These are phyloP conservation scores for Philotrypesis tridentata DNA, from an alignment of 1,140 invertebrate genomes.

Conservation along the genomic window DNA sequence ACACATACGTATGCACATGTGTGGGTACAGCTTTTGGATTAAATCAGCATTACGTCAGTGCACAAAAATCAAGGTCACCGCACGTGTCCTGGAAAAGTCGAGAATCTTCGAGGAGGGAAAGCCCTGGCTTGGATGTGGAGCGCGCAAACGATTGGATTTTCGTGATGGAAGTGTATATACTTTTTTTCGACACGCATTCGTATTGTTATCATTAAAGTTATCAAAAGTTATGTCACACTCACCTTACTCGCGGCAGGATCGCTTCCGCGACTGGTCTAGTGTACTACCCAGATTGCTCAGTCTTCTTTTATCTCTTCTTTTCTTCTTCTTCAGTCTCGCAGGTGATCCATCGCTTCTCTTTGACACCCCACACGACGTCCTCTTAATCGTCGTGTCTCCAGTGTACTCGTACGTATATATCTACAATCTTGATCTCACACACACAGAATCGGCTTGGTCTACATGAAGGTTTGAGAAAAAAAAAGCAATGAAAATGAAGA, in stretches of 20 bases:
- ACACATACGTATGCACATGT: too few relatives aligned
- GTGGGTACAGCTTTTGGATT: not conserved
- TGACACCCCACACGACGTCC: too few relatives aligned
- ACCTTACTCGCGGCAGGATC: conserved; percentile 5
- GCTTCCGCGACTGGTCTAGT: not conserved
- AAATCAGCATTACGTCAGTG: conserved; percentile 25
- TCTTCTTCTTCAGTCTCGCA: not conserved
- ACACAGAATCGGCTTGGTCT: too few relatives aligned
- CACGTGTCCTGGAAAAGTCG: not conserved
- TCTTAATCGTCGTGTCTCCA: too few relatives aligned
- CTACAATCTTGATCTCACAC: too few relatives aligned
- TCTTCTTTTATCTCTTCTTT: not conserved
- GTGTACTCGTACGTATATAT: too few relatives aligned
- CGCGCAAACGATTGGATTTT: not conserved
- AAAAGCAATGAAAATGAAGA: too few relatives aligned
- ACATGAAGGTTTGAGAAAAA: too few relatives aligned
- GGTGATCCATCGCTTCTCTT: not conserved
- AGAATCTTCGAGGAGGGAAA: not conserved
- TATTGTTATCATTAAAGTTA: too few relatives aligned
- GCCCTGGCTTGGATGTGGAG: not conserved
- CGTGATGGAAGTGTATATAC: too few relatives aligned
- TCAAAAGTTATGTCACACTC: not conserved
- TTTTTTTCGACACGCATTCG: not conserved
- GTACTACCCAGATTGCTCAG: not conserved
- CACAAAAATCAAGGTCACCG: conserved; percentile 27